phyloP scores from a whole-genome alignment of 2,888 invertebrate genomes.

The Odontothrips loti region DNA sequence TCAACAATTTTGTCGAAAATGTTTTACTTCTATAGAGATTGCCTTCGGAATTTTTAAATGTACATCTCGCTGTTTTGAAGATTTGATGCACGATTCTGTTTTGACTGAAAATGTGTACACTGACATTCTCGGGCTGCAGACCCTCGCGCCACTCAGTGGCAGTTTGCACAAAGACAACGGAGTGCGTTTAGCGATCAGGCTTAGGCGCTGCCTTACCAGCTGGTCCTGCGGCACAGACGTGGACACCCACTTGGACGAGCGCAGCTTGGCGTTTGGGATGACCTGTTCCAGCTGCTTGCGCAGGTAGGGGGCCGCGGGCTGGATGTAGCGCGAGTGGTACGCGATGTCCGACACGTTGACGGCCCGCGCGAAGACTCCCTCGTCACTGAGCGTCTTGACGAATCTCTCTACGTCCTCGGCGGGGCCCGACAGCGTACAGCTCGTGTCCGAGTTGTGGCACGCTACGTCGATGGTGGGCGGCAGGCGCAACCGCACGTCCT shows the following conservation, averaged over 20 bases:
- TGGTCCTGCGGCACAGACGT: constrained; percentile 65
- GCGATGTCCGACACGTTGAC: constrained; percentile 38
- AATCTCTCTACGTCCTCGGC: constrained; percentile 44
- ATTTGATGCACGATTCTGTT: no score
- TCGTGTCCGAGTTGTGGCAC: constrained; percentile 57
- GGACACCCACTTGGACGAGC: constrained; percentile 78
- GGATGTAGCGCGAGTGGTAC: constrained; percentile 38
- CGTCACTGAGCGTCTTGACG: constrained; percentile 43
- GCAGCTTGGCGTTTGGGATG: constrained; percentile 60
- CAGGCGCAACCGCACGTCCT: constrained; percentile 37
- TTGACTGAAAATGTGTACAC: no score
- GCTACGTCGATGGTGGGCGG: constrained; percentile 51
- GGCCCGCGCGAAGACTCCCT: constrained; percentile 36
- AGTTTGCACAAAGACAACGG: no score
- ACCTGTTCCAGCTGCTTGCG: constrained; percentile 42
- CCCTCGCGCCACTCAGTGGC: no score
- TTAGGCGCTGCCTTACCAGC: no score
- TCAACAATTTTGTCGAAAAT: no score
- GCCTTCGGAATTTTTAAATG: no score
- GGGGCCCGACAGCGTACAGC: constrained; percentile 57
- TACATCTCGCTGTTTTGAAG: no score
- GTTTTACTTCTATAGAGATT: no score
- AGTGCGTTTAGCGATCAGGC: no score
- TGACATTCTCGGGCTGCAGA: no score
- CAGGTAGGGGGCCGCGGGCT: constrained; percentile 38